phyloP scores from a whole-genome alignment of 2,888 invertebrate species.

The Rambutsinella grinnellia region DNA sequence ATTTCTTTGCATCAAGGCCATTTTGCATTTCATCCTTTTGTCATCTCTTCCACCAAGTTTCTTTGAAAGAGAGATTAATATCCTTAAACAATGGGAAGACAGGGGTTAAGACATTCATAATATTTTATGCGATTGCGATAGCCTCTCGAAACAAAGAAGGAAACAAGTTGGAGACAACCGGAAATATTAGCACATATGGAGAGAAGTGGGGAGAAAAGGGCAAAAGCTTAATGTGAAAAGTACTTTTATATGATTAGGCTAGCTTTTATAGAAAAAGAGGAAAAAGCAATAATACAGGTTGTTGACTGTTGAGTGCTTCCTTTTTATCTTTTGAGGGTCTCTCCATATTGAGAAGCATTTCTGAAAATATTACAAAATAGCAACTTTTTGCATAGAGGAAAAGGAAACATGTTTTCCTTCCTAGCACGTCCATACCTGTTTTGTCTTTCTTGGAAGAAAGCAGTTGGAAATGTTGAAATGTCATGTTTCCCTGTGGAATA shows the following conservation, averaged over 20 bases:
- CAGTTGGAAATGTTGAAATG: conserved; percentile 17
- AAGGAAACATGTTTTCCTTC: background rate
- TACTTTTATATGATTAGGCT: background rate
- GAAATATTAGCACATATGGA: background rate
- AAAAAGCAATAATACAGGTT: background rate
- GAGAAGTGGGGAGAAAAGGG: background rate
- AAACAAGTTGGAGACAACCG: background rate
- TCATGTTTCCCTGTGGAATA: conserved; percentile 41
- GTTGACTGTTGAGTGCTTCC: background rate
- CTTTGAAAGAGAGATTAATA: no score
- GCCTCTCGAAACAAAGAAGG: background rate
- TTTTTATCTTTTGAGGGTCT: background rate
- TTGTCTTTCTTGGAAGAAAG: background rate
- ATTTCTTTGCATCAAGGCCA: no score
- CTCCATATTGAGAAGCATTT: background rate
- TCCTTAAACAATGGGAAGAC: background rate
- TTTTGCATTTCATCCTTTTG: no score
- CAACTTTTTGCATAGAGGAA: background rate
- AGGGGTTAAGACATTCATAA: background rate
- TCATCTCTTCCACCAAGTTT: no score
- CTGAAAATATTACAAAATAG: background rate
- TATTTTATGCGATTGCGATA: background rate
- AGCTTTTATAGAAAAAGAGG: background rate
- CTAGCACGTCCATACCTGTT: background rate
- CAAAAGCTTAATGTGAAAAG: background rate